These are phyloP conservation scores for Sericinus montela DNA, from an alignment of 2,888 invertebrate genomes.

Conservation along the genomic window DNA sequence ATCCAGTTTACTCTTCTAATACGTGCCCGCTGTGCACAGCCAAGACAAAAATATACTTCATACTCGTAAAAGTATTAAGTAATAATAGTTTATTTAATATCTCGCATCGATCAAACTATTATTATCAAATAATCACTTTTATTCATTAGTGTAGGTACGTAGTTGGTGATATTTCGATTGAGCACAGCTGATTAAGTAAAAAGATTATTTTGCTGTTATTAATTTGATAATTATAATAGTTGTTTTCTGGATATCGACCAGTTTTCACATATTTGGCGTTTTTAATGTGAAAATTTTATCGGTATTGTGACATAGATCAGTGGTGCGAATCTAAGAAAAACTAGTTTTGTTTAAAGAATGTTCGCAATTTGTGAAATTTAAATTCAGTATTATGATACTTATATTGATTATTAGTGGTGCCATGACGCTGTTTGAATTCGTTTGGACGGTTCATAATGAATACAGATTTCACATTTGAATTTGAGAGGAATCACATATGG, in stretches of 20 bases:
- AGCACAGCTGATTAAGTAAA: conserved; percentile 16
- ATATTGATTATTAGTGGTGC: conserved; percentile 45
- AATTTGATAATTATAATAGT: conserved; percentile 16
- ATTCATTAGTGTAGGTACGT: background rate
- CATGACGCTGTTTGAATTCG: conserved; percentile 38
- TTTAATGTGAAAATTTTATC: background rate
- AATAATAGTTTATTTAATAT: no score
- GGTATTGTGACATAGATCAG: conserved; percentile 5
- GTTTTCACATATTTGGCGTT: conserved; percentile 9
- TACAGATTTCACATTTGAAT: conserved; percentile 49
- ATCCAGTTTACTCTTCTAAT: conserved; percentile 29
- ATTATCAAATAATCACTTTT: background rate
- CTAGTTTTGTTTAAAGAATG: background rate
- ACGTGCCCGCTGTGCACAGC: conserved; percentile 6
- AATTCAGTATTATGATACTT: conserved; percentile 25
- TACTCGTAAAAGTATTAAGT: no score
- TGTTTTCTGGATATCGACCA: conserved; percentile 14
- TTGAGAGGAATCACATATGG: conserved; percentile 49
- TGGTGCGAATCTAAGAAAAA: background rate
- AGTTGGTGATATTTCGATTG: conserved; percentile 1
- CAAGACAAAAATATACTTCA: no score
- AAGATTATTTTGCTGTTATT: conserved; percentile 7
- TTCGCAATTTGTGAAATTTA: background rate
- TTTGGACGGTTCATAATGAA: conserved; percentile 53
- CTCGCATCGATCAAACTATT: background rate